Base-by-base conservation (phyloP, 2,797 vertebrate genomes). In the Caiman crocodilus region DNA sequence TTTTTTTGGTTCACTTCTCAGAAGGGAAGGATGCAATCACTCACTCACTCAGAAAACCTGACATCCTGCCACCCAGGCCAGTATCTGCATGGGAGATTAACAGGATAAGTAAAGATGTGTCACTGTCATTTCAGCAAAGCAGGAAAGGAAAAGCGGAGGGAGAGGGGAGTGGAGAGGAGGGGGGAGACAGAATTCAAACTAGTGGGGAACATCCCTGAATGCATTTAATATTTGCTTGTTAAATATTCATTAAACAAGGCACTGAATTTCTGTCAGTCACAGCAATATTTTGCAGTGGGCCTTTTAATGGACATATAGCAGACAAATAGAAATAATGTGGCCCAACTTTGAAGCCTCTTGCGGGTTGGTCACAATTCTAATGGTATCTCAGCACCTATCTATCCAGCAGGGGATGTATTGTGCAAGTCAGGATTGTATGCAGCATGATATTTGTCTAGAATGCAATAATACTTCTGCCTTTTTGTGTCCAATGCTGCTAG, bases 231-330 rank as follows among this genome's bases (percentile, higher is more conserved):
- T 89, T 84, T 65, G 14, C 18, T 58, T 65, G 82, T 95, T 82
- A 91, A 93, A 93, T 94, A 89, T 84, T 94, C 80, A 89, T 93
- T 89, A 90, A 90, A 95, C 93, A 79, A 91, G 91, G 55, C 4
- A 50, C 17, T 57, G 16, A 84, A 79, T 67, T 76, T 89, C 61
- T 82, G 86, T 84, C 57, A 82, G 42, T 50, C 82, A 81, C 83
- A 50, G 76, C 35, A 81, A 16, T 84, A 35, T 2, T 91, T 93
- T 74, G 63, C 85, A 75, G 28, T 58, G 21, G 79, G 71, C 17
- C n/a, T 76, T 86, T 63, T 82, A 94, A 94, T 28, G 76, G 77
- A 73, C 95, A 81, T 32, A 15, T 32, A 86, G 28, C 18, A 88
- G 76, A 25, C 75, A 82, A 87, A 10, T 28, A 87, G 42, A 79